Percentiles rank a stretch among this genome's conserved stretches.
Conservation (phyloP, 2,113 vertebrate species). For the Calyptomena viridis region DNA sequence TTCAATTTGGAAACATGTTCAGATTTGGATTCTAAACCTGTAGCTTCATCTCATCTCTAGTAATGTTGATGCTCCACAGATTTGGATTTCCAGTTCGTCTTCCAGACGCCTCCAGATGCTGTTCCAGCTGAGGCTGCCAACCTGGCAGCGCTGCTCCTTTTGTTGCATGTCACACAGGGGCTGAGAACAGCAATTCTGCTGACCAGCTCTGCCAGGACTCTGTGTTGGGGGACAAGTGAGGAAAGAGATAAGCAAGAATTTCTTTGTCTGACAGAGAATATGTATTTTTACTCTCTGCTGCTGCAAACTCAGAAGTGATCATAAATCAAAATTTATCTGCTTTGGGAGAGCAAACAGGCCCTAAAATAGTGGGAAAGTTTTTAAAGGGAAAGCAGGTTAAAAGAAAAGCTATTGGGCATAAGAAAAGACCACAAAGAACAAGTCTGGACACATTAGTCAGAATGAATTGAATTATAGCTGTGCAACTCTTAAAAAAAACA, state of each 20-base stretch:
- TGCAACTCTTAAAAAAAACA: neutral
- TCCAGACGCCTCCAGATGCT: neutral
- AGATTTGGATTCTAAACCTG: neutral
- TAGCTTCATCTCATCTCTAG: neutral
- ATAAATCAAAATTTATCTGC: neutral
- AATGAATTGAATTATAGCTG: neutral
- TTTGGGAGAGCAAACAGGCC: neutral
- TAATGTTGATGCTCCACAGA: neutral
- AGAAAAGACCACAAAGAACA: neutral
- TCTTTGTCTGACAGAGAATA: neutral
- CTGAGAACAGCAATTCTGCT: neutral
- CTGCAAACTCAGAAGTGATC: neutral
- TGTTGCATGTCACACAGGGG: rapidly evolving
- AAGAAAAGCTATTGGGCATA: neutral
- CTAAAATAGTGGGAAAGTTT: neutral
- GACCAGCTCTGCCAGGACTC: neutral
- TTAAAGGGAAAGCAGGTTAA: neutral
- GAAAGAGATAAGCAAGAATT: rapidly evolving
- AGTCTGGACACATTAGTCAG: neutral
- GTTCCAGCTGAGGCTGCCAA: neutral
- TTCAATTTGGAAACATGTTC: neutral
- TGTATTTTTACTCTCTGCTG: neutral
- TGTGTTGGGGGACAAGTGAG: rapidly evolving
- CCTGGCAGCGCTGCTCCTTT: neutral
- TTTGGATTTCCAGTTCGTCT: neutral